Conservation (phyloP, 23 tunicate species). For the Styela clava region DNA sequence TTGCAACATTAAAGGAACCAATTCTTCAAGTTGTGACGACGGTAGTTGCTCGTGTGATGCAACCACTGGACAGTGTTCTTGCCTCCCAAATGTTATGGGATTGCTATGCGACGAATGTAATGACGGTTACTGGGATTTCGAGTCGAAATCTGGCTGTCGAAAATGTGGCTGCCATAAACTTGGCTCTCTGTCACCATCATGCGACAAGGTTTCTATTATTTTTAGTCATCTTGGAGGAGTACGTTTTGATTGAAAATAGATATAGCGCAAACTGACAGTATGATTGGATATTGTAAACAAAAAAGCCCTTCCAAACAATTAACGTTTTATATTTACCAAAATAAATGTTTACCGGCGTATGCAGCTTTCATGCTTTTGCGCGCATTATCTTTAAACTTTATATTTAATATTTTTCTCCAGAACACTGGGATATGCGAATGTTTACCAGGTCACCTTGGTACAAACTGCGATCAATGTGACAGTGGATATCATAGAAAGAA, state of each 20-base stretch:
- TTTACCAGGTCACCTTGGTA: not conserved
- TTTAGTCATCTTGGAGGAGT: too few species aligned
- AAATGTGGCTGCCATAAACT: constrained; percentile 1
- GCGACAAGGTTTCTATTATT: constrained; percentile 2
- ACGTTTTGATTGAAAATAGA: too few species aligned
- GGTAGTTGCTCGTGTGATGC: constrained; percentile 1
- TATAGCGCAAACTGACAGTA: too few species aligned
- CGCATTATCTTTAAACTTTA: too few species aligned
- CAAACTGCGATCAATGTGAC: not conserved
- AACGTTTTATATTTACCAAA: too few species aligned
- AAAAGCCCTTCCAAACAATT: too few species aligned
- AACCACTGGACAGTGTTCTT: not conserved
- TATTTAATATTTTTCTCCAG: too few species aligned
- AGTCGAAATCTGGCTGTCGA: not conserved
- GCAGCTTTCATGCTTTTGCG: too few species aligned
- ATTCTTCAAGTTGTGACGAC: not conserved
- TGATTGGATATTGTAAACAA: too few species aligned
- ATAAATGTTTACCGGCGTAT: too few species aligned
- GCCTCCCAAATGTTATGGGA: constrained; percentile 3
- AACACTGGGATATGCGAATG: constrained; percentile 5
- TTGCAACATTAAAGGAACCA: constrained; percentile 1
- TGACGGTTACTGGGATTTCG: constrained; percentile 3
- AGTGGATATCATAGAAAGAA: not conserved
- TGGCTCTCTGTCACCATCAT: not conserved
- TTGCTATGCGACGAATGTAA: not conserved